phyloP scores from a whole-genome alignment of 2,888 invertebrate species.

The Dorcus parallelipipedus region DNA sequence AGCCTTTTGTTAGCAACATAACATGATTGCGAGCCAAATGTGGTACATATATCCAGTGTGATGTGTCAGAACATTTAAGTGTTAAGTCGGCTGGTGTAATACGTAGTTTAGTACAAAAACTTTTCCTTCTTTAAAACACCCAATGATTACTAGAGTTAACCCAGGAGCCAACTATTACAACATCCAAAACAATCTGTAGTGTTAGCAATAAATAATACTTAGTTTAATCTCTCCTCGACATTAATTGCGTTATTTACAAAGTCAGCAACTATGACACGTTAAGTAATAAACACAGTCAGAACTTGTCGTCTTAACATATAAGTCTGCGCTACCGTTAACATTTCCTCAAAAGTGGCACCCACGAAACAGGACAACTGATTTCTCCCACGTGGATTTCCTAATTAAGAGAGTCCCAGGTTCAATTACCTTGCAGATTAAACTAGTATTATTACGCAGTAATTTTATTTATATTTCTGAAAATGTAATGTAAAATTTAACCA shows the following conservation, averaged over 20 bases:
- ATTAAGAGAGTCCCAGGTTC: conserved; percentile 15
- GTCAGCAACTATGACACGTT: background rate
- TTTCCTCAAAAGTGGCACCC: conserved; percentile 19
- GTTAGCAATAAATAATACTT: background rate
- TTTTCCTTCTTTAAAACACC: too few species aligned
- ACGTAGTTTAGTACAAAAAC: too few species aligned
- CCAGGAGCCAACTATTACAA: too few species aligned
- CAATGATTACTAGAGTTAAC: too few species aligned
- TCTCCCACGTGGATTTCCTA: conserved; percentile 23
- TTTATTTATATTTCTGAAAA: too few species aligned
- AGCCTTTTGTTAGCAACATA: too few species aligned
- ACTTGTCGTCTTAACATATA: background rate
- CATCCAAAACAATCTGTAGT: too few species aligned
- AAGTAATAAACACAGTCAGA: background rate
- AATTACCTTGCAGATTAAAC: conserved; percentile 17
- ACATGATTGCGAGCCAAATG: too few species aligned
- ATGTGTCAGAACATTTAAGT: too few species aligned
- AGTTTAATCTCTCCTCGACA: background rate
- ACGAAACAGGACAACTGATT: conserved; percentile 16
- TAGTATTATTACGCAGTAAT: background rate
- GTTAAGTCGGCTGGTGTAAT: too few species aligned
- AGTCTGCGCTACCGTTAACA: background rate
- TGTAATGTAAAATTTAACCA: too few species aligned
- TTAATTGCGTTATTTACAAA: background rate
- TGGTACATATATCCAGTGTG: too few species aligned